Evolutionary conservation across 2,113 vertebrate species (phyloP), one percentile per base, ranked within the genome.

Genomic region (Leuciscus idus): DNA sequence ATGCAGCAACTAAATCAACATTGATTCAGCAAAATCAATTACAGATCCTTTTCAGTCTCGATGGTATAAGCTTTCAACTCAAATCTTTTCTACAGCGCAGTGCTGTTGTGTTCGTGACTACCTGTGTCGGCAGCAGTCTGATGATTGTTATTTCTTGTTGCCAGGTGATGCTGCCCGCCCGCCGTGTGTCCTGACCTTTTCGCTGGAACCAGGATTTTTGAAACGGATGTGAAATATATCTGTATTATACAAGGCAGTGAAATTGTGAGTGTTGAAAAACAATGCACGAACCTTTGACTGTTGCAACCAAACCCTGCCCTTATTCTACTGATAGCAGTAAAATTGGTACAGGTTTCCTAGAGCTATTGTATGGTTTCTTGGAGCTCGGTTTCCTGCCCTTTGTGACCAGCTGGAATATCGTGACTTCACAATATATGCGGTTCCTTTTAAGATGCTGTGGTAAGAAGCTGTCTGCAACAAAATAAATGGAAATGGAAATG

Each of bases 401-500:
- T 33, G 81, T 82, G 81, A 82, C 62, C 81, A 8, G 46, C 81
- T 68, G 46, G 62, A 70, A 70, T 82, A 81, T 66, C 17, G 36
- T 30, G 79, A 64, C 61, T 81, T 81, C 8, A 36, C 46, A 52
- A 68, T 68, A 82, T 68, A 82, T 52, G 43, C 10, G 28, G 8
- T 70, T 82, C 19, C 26, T 66, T 68, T 64, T 82, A 82, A 80
- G 77, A 13, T 39, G 33, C 33, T 79, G 77, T 26, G 77, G 77
- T 36, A 43, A 30, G 81, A 70, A 50, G 62, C 15, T 26, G 39
- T 48, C 59, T 81, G 59, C 80, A 52, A 15, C 28, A 82, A 73
- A 84, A 84, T 84, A 73, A 84, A 84, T 84, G 82, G 82, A 59
- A 84, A 84, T 84, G 82, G 82, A 84, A 84, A 84, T 84, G 52